Evolutionary conservation across 92 coral and sea anemone genomes (phyloP), one percentile per base, ranked within the genome.

Genomic region (Porites rus): DNA sequence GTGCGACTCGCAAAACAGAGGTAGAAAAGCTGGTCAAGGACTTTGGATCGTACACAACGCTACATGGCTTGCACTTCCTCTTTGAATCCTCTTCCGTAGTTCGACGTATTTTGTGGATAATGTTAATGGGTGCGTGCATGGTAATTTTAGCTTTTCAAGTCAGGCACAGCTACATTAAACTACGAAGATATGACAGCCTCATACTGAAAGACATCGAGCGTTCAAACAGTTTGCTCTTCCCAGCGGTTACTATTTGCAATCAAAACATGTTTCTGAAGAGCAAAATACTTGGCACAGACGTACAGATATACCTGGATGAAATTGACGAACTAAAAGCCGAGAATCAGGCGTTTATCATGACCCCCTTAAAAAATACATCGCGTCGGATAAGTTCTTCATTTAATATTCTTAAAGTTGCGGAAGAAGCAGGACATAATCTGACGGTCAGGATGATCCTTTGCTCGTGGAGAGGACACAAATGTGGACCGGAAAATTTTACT

Each of bases 51-150:
- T 91, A 88, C 69, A 88, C 94, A 17, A 84, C 89, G 18, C 71
- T 91, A 1, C 94, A 91, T 28, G 94, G 94, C 10, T 76, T 91
- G 10, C 91, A 83, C 64, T 87, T 91, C 83, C 72, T 92, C 10
- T 13, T 70, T 8, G 77, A 70, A n/a, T 62, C 89, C 1, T 9
- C 58, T 8, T 65, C 65, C 5, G 38, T 50, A 2, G 7, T 82
- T 10, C 94, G 91, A 0, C 94, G 94, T 22, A 25, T 83, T 12
- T 10, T 87, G 18, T 91, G 88, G 91, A 1, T 84, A 13, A 1
- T 72, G 46, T 63, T 91, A 7, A 28, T 91, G 65, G 8, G 87
- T 0, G 20, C 31, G 13, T 80, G 94, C 12, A 10, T 87, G 0
- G 74, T 64, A 1, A 12, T 83, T 65, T 62, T 91, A 0, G 21